A percentile compares a stretch with the other conserved stretches of the same genome.
phyloP scores from a whole-genome alignment of 1,140 invertebrate species.

The Onthophagus taurus region DNA sequence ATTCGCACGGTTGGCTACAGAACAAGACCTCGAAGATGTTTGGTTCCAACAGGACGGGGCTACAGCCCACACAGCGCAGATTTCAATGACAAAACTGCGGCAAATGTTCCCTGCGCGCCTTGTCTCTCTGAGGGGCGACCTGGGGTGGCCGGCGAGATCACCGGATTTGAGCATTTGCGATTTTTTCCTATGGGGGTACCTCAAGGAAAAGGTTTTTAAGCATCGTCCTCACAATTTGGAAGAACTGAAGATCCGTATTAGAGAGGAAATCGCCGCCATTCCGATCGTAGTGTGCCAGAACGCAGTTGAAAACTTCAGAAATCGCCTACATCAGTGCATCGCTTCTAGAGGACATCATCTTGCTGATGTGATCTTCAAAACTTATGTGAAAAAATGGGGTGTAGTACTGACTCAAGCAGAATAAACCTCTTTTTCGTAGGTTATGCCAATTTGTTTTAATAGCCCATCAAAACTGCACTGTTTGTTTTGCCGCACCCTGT shows the following conservation, averaged over 20 bases:
- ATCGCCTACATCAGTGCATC: neutral
- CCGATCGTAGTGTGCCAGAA: neutral
- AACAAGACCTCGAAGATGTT: neutral
- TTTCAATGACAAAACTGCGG: constrained; percentile 20
- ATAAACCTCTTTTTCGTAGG: no score
- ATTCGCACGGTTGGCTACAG: neutral
- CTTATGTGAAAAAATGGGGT: neutral
- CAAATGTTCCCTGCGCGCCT: constrained; percentile 23
- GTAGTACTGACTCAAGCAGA: no score
- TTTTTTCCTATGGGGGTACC: constrained; percentile 10
- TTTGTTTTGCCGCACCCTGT: no score
- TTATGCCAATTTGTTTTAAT: no score
- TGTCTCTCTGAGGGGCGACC: constrained; percentile 16
- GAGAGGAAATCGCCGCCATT: neutral
- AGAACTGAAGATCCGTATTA: neutral
- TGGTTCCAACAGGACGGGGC: constrained; percentile 16
- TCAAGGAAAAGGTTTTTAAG: constrained; percentile 2
- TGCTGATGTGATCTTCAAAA: neutral
- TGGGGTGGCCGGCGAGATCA: constrained; percentile 7
- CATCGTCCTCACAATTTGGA: neutral
- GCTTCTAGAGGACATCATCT: neutral
- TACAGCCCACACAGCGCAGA: constrained; percentile 18
- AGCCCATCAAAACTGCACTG: no score
- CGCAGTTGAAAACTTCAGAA: neutral
- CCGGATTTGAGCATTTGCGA: constrained; percentile 5